Base-by-base conservation (phyloP, 2,797 vertebrate species). In the Antrozous pallidus region DNA sequence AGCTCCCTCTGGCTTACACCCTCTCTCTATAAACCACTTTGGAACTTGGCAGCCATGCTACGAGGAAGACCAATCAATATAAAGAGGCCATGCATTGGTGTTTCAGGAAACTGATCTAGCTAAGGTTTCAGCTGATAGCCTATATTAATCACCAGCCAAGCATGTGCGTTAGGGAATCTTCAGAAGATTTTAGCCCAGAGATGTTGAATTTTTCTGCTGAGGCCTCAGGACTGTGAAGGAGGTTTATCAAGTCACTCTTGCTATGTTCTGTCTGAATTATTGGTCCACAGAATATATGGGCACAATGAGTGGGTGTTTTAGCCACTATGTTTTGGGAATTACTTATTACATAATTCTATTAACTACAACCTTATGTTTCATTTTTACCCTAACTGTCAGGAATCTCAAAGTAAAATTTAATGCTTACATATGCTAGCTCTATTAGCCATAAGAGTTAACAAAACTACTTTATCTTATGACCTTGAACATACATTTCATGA, bases 361-460 rank as follows among this genome's bases (percentile, higher is more conserved):
- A 58, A 51, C 1, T 78, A 80, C 2, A 67, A 51, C 3, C 58
- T 54, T 33, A 65, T 79, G 1, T 87, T 88, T 20, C 38, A 63
- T 65, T 95, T 91, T 70, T 45, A 77, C 12, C 11, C 86, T 80
- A 54, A 26, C 13, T 83, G 9, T 88, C 12, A 77, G 81, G 36
- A 95, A 92, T 36, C 28, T 92, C 56, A 78, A 92, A 87, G n/a
- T 95, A 40, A 56, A 85, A 58, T 78, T 84, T 84, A 93, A 82
- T 61, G 5, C 18, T 89, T 83, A 93, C 82, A 90, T 84, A 82
- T 1, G 79, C 9, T 65, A 69, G 73, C 11, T 91, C 0, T n/a
- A 61, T 90, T 90, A 94, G 28, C 18, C 14, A 38, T 31, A 90
- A 86, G 49, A 84, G n/a, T 82, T 90, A 86, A 40, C 18, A 67